Base-by-base conservation (phyloP, 2,797 vertebrate species). In the Malacoraja senta region DNA sequence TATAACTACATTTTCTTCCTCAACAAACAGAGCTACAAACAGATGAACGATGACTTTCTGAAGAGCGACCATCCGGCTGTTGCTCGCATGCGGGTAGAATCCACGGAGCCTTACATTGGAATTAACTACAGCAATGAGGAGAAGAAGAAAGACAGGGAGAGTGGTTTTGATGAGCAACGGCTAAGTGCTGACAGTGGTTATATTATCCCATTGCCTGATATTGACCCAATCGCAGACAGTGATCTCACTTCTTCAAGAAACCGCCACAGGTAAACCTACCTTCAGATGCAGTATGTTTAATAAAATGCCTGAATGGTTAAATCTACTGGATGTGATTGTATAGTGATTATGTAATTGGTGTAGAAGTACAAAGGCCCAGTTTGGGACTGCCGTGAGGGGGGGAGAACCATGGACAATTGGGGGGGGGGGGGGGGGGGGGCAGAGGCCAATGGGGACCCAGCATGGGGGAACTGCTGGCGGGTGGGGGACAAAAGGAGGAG, bases 1-100 rank as follows among this genome's bases (percentile, higher is more conserved):
- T 92, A 6, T 92, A 72, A 91, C 10, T 72, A 3, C 2, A 2
- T 21, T 74, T 76, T 92, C 29, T 91, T 71, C 38, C 13, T 92
- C 6, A 74, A 26, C 76, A 38, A 76, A 53, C 95, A 99, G 99
- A 98, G 98, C 95, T 99, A 99, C 0, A 98, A 99, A 94, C 97
- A 96, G 93, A 97, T 99, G 94, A 98, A 99, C 94, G 96, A 97
- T 63, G 97, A 99, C 93, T 99, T 99, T 96, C 96, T 99, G 95
- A 99, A 98, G 95, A 99, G 99, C 0, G 98, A 99, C 95, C 99
- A 99, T 93, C 99, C 99, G 0, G 99, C 99, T 0, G 99, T 99
- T 94, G 99, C 99, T 0, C 98, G 99, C 21, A 97, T 99, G 96
- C 97, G 98, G 63, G 93, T 97, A 21, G 98, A 98, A 91, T 96